Conservation (phyloP, 2,888 invertebrate genomes). For the Sphecodes monilicornis region DNA sequence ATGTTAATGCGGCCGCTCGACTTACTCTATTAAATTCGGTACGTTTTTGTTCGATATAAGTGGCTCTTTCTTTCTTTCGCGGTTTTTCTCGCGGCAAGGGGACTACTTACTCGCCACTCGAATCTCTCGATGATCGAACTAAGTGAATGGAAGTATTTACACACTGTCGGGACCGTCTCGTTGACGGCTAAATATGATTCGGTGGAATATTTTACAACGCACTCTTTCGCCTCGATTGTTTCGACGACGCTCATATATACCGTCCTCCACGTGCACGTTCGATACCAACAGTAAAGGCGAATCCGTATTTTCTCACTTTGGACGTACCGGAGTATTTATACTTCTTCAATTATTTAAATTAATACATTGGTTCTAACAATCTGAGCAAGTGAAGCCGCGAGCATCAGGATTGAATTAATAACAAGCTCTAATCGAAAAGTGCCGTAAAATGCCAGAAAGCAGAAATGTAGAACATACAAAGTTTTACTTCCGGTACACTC, state of each 20-base stretch:
- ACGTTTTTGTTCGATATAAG: conserved; percentile 9
- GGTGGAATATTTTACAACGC: conserved; percentile 41
- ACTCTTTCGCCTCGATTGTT: conserved; percentile 17
- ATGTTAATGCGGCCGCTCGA: not conserved
- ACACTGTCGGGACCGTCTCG: conserved; percentile 6
- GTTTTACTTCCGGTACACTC: too few relatives aligned
- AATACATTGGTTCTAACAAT: too few relatives aligned
- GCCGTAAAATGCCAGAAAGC: too few relatives aligned
- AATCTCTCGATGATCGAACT: not conserved
- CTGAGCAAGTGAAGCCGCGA: too few relatives aligned
- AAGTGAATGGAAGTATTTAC: conserved; percentile 51
- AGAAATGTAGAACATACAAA: too few relatives aligned
- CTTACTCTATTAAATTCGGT: conserved; percentile 59
- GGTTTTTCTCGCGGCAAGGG: not conserved
- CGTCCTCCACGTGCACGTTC: conserved; percentile 15
- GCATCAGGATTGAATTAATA: too few relatives aligned
- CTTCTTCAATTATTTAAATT: too few relatives aligned
- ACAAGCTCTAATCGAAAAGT: too few relatives aligned
- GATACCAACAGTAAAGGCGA: too few relatives aligned
- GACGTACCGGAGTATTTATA: too few relatives aligned
- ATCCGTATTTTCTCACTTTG: too few relatives aligned
- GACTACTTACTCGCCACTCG: conserved; percentile 5
- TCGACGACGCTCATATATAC: conserved; percentile 40
- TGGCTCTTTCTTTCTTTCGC: not conserved
- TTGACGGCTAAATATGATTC: conserved; percentile 30